Evolutionary conservation across 2,888 invertebrate species (phyloP).

Genomic region (Acleris cristana): DNA sequence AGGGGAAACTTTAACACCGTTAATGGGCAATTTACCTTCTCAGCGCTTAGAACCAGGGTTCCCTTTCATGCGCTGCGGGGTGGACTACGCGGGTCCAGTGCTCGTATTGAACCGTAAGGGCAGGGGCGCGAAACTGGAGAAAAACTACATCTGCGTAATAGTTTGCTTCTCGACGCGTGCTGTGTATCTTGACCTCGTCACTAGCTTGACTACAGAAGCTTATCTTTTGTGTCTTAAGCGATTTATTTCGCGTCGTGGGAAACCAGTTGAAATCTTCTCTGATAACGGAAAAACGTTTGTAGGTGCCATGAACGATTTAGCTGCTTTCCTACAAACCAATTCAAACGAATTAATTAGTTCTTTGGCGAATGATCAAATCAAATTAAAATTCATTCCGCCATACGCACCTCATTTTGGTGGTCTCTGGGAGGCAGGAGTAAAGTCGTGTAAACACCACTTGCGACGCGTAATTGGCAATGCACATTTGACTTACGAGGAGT

Average conservation of each 20-base stretch:
- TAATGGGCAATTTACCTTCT: neutral
- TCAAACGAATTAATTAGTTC: conserved; percentile 12
- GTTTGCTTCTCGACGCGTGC: conserved; percentile 12
- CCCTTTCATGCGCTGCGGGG: too few species aligned
- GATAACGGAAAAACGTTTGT: conserved; percentile 11
- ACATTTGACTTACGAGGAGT: too few species aligned
- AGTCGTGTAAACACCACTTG: too few species aligned
- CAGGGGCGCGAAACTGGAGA: conserved; percentile 4
- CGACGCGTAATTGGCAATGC: too few species aligned
- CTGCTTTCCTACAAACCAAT: conserved; percentile 5
- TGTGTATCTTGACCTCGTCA: conserved; percentile 17
- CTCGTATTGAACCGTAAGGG: conserved; percentile 13
- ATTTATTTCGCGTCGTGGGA: conserved; percentile 26
- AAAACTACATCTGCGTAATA: neutral
- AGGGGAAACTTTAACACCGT: neutral
- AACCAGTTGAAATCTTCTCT: conserved; percentile 27
- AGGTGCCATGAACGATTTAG: neutral
- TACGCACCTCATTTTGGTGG: too few species aligned
- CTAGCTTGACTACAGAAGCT: conserved; percentile 12
- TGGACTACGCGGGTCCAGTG: conserved; percentile 11
- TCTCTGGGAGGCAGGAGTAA: too few species aligned
- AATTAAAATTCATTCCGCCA: conserved; percentile 29
- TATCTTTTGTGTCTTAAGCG: conserved; percentile 24
- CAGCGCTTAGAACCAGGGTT: neutral
- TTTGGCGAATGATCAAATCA: conserved; percentile 24